Evolutionary conservation across 2,797 vertebrate genomes (phyloP), one percentile per base, ranked within the genome.

Genomic region (Onychomys torridus): DNA sequence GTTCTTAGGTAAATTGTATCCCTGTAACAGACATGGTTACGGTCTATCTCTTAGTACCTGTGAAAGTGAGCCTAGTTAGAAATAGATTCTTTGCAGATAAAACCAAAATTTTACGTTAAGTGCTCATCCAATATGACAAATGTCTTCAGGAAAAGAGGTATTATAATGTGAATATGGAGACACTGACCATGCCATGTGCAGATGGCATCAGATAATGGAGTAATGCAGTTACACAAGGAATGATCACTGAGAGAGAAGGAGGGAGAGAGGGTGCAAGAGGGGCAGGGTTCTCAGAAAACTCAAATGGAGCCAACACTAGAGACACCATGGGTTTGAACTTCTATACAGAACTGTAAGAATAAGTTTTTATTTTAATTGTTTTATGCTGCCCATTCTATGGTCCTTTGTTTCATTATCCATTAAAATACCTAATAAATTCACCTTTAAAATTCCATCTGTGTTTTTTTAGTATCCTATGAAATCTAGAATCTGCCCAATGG

Each of bases 401-500:
- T 77, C 46, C 4, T 83, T 90, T 67, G 55, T 87, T 89, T 90
- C 12, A 16, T 11, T 40, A 79, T 29, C 29, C 81, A 85, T 34
- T 2, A 96, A 92, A 67, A 49, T 23, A 67, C 61, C 59, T 75
- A 73, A 92, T 32, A 40, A 27, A 59, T 71, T 67, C 14, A 89
- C 27, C 23, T 29, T 96, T 55, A 89, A 37, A 65, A 14, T 94
- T 71, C 5, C 21, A 71, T 76, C 16, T 10, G 29, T 77, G 13
- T 82, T 40, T 46, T 78, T 93, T 29, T 59, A 65, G 40, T 34
- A 90, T 14, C 29, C 11, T 67, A 2, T 76, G 69, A 96, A 97
- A 90, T 40, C 29, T 88, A 96, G 29, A 37, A 75, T 52, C 19
- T 32, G 75, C 69, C 73, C 73, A 95, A 69, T 96, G 78, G n/a